These are phyloP conservation scores for Sitta europaea DNA, from an alignment of 2,113 vertebrate species.

Conservation along the genomic window DNA sequence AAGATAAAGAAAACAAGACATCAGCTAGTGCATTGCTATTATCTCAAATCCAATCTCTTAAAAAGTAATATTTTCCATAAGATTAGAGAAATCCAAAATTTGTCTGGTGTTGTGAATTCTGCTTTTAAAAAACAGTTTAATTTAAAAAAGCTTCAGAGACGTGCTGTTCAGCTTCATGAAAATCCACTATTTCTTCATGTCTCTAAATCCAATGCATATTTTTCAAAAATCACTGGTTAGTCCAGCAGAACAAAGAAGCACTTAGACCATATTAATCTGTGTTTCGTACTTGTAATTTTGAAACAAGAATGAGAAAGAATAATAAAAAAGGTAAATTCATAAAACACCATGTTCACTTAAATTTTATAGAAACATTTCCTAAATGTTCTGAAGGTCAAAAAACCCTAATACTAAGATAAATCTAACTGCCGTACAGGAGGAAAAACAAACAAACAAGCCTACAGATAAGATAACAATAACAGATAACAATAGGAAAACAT, in stretches of 20 bases:
- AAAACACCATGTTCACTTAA: neutral
- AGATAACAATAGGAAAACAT: neutral
- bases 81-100: neutral
- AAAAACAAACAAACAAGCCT: neutral
- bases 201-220: neutral
- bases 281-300: neutral
- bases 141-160: neutral
- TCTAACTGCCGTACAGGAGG: neutral
- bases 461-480: no score
- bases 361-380: neutral
- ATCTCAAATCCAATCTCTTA: neutral
- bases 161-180: neutral
- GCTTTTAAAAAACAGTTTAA: neutral
- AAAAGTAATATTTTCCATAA: neutral
- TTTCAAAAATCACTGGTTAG: neutral
- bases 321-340: neutral
- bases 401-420: fast-evolving
- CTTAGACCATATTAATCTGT: neutral
- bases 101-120: neutral
- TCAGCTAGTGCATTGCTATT: neutral
- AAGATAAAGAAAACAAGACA: neutral
- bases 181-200: neutral
- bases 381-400: neutral
- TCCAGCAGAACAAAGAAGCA: neutral
- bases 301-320: neutral